Evolutionary conservation across 1,140 invertebrate species (phyloP), one percentile per base, ranked within the genome.

Genomic region (Batillaria attramentaria): DNA sequence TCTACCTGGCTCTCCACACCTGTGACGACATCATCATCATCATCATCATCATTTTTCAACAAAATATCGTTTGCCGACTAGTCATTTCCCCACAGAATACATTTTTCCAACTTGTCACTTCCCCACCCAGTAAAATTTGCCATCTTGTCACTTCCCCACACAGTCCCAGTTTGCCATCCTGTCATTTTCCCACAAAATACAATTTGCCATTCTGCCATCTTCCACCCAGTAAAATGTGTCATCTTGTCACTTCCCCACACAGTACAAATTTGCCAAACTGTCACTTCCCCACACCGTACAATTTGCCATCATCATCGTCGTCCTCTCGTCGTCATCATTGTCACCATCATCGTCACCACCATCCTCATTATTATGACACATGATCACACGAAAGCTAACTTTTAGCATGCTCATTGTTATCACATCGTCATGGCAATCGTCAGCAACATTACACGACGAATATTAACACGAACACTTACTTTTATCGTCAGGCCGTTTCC

Each of bases 401-500:
- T n/a, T n/a, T n/a, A n/a, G n/a, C n/a, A n/a, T n/a, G n/a, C n/a
- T n/a, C n/a, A n/a, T n/a, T n/a, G n/a, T n/a, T n/a, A n/a, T n/a
- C n/a, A n/a, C n/a, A n/a, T n/a, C n/a, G n/a, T n/a, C n/a, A n/a
- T n/a, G n/a, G n/a, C n/a, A n/a, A n/a, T n/a, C n/a, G n/a, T n/a
- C n/a, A n/a, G n/a, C n/a, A n/a, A n/a, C n/a, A n/a, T n/a, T n/a
- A n/a, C n/a, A n/a, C n/a, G n/a, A n/a, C n/a, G n/a, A n/a, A n/a
- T n/a, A n/a, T n/a, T n/a, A n/a, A n/a, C n/a, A n/a, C n/a, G n/a
- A n/a, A 42, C 1, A 68, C 28, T 33, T 60, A 82, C 83, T 79
- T 75, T 82, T 84, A 8, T 84, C 83, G 18, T 82, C 79, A 16
- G 76, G 65, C n/a, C 77, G 68, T 66, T 79, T 81, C 39, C 79